A percentile compares a stretch with the other conserved stretches of the same genome.
phyloP scores from a whole-genome alignment of 2,113 vertebrate genomes.

The Entomyzon cyanotis region DNA sequence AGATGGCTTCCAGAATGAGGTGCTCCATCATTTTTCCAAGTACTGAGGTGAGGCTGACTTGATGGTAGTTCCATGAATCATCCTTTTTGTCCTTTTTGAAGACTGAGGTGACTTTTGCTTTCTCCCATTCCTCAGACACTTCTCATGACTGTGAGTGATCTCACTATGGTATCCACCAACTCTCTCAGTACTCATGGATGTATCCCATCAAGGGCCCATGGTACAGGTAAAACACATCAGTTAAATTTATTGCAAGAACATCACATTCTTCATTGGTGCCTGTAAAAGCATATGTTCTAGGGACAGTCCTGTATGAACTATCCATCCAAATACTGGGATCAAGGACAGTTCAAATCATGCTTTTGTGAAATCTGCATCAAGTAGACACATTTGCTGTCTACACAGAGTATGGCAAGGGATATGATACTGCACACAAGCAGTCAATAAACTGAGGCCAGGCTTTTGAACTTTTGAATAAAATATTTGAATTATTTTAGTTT shows the following conservation, averaged over 20 bases:
- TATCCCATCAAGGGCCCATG: not conserved
- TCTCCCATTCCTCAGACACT: not conserved
- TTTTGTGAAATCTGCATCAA: not conserved
- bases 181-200: too few relatives aligned
- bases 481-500: not conserved
- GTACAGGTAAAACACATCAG: not conserved
- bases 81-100: not conserved
- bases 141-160: fast-evolving
- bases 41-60: not conserved
- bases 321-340: not conserved
- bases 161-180: fast-evolving
- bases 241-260: not conserved
- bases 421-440: not conserved
- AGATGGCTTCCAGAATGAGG: not conserved
- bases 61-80: not conserved
- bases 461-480: not conserved
- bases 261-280: not conserved
- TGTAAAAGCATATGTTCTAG: not conserved
- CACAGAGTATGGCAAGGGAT: not conserved
- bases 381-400: not conserved
- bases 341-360: not conserved
- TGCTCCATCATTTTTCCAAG: not conserved
- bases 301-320: not conserved
- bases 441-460: not conserved
- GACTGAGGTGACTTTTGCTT: not conserved